Conservation (phyloP, 1,140 invertebrate species). For the Asbolus verrucosus region DNA sequence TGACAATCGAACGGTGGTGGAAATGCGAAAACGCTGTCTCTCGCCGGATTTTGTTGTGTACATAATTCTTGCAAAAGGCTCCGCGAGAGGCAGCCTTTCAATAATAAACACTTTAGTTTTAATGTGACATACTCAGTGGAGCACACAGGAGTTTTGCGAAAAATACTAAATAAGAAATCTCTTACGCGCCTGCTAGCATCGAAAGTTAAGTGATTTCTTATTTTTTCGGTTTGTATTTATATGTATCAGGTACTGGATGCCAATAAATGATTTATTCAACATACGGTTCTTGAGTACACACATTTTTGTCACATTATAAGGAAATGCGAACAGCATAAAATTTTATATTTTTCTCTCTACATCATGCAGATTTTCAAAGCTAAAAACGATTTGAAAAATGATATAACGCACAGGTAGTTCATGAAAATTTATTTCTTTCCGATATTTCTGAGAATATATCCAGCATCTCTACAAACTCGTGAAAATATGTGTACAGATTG, state of each 20-base stretch:
- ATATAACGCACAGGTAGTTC: no score
- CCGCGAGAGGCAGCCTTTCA: background rate
- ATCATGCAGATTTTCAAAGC: no score
- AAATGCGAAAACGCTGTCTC: constrained; percentile 8
- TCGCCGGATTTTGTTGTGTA: background rate
- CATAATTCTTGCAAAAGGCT: background rate
- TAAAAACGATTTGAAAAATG: no score
- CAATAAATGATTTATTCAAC: constrained; percentile 19
- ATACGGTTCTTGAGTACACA: background rate
- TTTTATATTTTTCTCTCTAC: no score
- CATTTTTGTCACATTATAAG: background rate
- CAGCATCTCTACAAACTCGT: no score
- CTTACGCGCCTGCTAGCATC: no score
- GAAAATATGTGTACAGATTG: no score
- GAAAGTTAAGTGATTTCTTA: constrained; percentile 4
- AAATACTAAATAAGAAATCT: constrained; percentile 12
- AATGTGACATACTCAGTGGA: constrained; percentile 2
- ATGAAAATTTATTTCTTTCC: no score
- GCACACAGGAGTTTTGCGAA: constrained; percentile 3
- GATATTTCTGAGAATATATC: no score
- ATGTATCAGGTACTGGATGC: background rate
- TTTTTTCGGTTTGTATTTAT: constrained; percentile 21
- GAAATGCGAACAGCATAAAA: no score
- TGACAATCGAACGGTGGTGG: no score
- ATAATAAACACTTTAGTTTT: no score